Evolutionary conservation across 2,797 vertebrate genomes (phyloP).

Genomic region (Thamnophis elegans): DNA sequence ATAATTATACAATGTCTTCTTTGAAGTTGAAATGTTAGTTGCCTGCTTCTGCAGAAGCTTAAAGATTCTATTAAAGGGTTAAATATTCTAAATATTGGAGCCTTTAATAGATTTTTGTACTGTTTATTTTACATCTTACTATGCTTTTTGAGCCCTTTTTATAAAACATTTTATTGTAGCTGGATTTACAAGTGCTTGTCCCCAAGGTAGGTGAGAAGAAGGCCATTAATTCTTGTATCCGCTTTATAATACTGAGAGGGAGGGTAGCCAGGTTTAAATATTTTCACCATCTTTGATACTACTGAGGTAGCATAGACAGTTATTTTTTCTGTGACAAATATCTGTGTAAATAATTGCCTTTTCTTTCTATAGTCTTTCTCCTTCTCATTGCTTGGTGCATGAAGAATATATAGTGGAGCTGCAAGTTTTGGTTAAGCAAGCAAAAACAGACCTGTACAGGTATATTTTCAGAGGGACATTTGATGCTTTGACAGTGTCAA

Average conservation of each 20-base stretch:
- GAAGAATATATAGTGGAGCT: slow-evolving; percentile 85
- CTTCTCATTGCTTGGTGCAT: slow-evolving; percentile 88
- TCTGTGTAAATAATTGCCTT: neutral
- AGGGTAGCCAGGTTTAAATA: neutral
- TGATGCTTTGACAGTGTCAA: neutral
- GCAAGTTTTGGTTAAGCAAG: slow-evolving; percentile 76
- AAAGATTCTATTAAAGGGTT: neutral
- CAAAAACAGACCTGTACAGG: slow-evolving; percentile 71
- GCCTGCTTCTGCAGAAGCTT: neutral
- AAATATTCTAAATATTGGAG: neutral
- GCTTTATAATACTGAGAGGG: neutral
- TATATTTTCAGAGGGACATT: slow-evolving; percentile 59
- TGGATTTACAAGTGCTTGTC: neutral
- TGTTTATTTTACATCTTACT: neutral
- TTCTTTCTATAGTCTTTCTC: slow-evolving; percentile 71
- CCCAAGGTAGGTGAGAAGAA: neutral
- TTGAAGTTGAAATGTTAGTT: neutral
- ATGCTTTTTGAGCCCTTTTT: neutral
- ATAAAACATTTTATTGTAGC: neutral
- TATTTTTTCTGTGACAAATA: neutral
- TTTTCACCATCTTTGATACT: neutral
- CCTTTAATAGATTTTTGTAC: neutral
- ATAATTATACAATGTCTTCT: neutral
- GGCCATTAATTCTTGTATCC: neutral
- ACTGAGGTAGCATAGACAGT: neutral